Conservation (phyloP, 2,797 vertebrate species). For the Cygnus olor region DNA sequence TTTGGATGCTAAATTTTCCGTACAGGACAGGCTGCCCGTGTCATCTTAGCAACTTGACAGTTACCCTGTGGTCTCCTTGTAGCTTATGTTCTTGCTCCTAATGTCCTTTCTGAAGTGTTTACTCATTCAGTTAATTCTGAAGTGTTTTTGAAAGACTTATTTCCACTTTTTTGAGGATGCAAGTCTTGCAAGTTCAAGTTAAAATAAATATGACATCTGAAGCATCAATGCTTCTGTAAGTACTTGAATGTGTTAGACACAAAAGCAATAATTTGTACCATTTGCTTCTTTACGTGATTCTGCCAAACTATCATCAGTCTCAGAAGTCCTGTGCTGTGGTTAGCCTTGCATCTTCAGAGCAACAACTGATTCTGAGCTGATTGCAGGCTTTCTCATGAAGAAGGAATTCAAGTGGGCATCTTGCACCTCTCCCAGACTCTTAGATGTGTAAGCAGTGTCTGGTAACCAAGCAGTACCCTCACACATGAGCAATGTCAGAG, state of each 20-base stretch:
- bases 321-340: neutral
- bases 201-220: neutral
- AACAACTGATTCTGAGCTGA: neutral
- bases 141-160: neutral
- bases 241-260: neutral
- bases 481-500: rapidly evolving
- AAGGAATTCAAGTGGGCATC: no score
- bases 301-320: neutral
- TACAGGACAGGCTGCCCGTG: neutral
- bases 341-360: neutral
- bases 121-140: neutral
- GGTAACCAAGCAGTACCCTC: neutral
- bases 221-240: neutral
- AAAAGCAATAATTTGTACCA: neutral
- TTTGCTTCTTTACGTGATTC: neutral
- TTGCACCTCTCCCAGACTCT: neutral
- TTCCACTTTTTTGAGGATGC: neutral
- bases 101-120: neutral
- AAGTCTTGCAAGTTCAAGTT: neutral
- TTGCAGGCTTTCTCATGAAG: neutral
- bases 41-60: neutral
- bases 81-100: neutral
- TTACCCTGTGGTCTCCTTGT: neutral
- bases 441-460: neutral
- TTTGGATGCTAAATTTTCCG: neutral